Base-by-base conservation (phyloP, 2,113 vertebrate species). In the Delphinapterus leucas region DNA sequence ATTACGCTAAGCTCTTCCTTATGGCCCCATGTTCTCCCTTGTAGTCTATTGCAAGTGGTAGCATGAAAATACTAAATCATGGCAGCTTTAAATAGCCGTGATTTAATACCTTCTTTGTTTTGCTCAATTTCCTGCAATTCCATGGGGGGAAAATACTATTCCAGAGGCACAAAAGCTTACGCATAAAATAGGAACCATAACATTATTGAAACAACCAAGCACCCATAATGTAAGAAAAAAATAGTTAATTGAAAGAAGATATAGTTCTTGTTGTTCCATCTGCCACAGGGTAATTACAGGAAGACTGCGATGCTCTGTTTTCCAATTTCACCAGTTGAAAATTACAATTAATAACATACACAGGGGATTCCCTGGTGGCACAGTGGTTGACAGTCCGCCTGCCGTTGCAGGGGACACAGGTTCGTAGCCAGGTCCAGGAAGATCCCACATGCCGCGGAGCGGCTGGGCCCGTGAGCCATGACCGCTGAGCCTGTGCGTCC, bases 301-400 rank as follows among this genome's bases (percentile, higher is more conserved):
- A 88, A 87, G 55, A 41, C 61, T 93, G 44, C 74, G 60, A 80
- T 63, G 49, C 36, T 88, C 73, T 83, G 31, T 80, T 63, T 18
- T 95, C 58, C 63, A 92, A 36, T 79, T 96, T 95, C 88, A 79
- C 61, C 53, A 67, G 70, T 55, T 80, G 49, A 90, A 96, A 97
- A 96, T 36, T 90, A 73, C 49, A 83, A 90, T 95, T 84, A 95
- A 88, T 93, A 95, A 87, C 68, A 83, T 89, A 91, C 74, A 81
- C n/a, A 93, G 41, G 41, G 41, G 41, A 6, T 41, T 41, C 41
- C 41, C 41, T 41, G 41, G 41, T 41, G 41, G 41, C 41, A 41
- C 41, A 41, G 41, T 41, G 41, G 41, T 41, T 41, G 6, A 41
- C 41, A 41, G 41, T 41, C 41, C 6, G 41, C 41, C 41, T 41